Percentiles rank a stretch among this genome's conserved stretches.
These are phyloP conservation scores for Arothron firmamentum DNA, from an alignment of 2,113 vertebrate species.

Conservation along the genomic window DNA sequence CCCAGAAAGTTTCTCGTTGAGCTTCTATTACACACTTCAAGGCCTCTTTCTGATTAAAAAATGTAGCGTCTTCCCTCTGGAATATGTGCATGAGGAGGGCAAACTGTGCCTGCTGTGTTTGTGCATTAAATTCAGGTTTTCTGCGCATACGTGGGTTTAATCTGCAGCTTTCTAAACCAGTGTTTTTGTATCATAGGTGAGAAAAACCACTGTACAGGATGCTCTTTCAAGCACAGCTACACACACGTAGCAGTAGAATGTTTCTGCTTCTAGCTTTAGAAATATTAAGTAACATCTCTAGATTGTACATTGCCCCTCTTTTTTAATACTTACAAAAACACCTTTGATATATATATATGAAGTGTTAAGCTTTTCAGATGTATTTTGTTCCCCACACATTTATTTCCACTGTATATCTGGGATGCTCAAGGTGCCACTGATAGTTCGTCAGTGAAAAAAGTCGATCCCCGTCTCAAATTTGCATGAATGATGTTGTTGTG, in stretches of 20 bases:
- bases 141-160: slow-evolving; percentile 3
- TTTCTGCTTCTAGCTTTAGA: neutral
- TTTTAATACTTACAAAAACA: no score
- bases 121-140: slow-evolving; percentile 1
- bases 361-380: no score
- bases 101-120: neutral
- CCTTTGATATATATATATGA: neutral
- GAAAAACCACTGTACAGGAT: neutral
- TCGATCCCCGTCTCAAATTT: no score
- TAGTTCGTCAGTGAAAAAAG: no score
- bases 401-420: neutral
- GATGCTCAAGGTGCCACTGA: neutral
- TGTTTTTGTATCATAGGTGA: slow-evolving; percentile 4
- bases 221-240: slow-evolving; percentile 10
- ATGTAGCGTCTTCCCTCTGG: slow-evolving; percentile 25
- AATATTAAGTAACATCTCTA: neutral
- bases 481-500: no score
- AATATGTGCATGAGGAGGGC: slow-evolving; percentile 17
- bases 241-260: neutral
- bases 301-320: no score
- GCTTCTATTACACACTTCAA: neutral
- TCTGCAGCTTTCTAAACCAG: slow-evolving; percentile 4
- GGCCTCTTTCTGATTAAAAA: slow-evolving; percentile 16
- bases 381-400: neutral
- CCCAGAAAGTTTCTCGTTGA: slow-evolving; percentile 5